phyloP scores from a whole-genome alignment of 1,140 invertebrate genomes.

The Cataglyphis hispanica region DNA sequence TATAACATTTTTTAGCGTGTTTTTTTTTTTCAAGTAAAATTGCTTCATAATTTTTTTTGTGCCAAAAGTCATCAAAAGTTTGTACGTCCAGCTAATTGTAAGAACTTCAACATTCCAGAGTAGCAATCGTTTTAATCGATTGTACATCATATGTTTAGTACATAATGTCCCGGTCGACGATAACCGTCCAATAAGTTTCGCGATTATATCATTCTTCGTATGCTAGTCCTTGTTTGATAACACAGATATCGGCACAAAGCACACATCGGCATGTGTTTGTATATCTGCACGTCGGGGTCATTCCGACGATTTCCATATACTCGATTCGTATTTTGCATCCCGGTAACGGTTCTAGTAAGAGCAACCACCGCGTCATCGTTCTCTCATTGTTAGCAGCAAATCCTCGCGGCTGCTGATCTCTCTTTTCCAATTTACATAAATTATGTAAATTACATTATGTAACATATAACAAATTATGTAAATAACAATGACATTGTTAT shows the following conservation, averaged over 20 bases:
- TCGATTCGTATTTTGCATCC: constrained; percentile 68
- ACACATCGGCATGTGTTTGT: constrained; percentile 63
- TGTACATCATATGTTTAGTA: not conserved
- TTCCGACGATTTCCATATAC: constrained; percentile 61
- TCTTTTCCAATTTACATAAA: constrained; percentile 57
- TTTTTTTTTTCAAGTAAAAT: not conserved
- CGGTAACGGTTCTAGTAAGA: constrained; percentile 54
- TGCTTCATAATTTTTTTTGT: not conserved
- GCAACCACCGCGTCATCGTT: not conserved
- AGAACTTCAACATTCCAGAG: not conserved
- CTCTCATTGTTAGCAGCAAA: not conserved
- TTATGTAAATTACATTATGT: constrained; percentile 19
- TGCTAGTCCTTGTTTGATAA: constrained; percentile 41
- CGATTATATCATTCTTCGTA: constrained; percentile 2
- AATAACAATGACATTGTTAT: too few relatives aligned
- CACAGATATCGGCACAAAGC: constrained; percentile 36
- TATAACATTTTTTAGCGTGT: not conserved
- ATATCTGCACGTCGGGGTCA: constrained; percentile 68
- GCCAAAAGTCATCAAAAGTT: not conserved
- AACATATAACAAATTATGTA: too few relatives aligned
- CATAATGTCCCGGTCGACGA: not conserved
- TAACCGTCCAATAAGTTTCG: constrained; percentile 4
- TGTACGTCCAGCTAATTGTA: not conserved
- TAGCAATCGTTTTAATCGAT: not conserved
- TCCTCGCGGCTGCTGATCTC: constrained; percentile 35